phyloP scores from a whole-genome alignment of 2,888 invertebrate genomes.

The Ptychoptera contaminata region DNA sequence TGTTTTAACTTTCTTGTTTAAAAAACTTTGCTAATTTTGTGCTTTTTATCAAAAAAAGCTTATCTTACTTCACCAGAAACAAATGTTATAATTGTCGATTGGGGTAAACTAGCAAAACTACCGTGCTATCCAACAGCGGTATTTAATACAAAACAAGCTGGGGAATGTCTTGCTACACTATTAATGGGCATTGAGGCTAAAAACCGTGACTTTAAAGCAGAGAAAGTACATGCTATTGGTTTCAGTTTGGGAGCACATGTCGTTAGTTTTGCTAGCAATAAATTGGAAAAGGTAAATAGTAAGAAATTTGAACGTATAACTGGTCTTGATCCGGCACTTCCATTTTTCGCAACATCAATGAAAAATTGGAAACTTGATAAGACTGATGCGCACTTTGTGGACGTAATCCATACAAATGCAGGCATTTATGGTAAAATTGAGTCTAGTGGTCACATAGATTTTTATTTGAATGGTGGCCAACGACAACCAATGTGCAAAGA shows the following conservation, averaged over 20 bases:
- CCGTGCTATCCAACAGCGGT: slow-evolving; percentile 43
- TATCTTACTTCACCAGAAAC: slow-evolving; percentile 25
- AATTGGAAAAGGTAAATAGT: slow-evolving; percentile 18
- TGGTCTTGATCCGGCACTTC: slow-evolving; percentile 48
- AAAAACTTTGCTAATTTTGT: not conserved
- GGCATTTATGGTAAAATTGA: slow-evolving; percentile 42
- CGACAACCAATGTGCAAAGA: slow-evolving; percentile 27
- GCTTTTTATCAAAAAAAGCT: slow-evolving; percentile 10
- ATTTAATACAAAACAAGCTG: slow-evolving; percentile 40
- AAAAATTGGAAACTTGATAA: slow-evolving; percentile 34
- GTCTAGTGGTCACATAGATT: slow-evolving; percentile 43
- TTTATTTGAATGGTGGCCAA: slow-evolving; percentile 40
- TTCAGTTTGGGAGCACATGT: slow-evolving; percentile 43
- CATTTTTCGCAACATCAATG: slow-evolving; percentile 37
- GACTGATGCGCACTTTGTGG: slow-evolving; percentile 37
- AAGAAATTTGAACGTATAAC: slow-evolving; percentile 26
- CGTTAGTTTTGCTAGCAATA: slow-evolving; percentile 28
- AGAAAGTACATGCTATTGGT: slow-evolving; percentile 36
- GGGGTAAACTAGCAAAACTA: slow-evolving; percentile 32
- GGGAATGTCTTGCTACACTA: slow-evolving; percentile 36
- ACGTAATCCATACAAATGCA: slow-evolving; percentile 41
- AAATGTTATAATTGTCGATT: slow-evolving; percentile 38
- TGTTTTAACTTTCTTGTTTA: no score
- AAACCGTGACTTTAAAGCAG: slow-evolving; percentile 23
- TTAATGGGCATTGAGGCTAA: slow-evolving; percentile 17